These are phyloP conservation scores for Listronotus bonariensis DNA, from an alignment of 1,140 invertebrate genomes.

Conservation along the genomic window DNA sequence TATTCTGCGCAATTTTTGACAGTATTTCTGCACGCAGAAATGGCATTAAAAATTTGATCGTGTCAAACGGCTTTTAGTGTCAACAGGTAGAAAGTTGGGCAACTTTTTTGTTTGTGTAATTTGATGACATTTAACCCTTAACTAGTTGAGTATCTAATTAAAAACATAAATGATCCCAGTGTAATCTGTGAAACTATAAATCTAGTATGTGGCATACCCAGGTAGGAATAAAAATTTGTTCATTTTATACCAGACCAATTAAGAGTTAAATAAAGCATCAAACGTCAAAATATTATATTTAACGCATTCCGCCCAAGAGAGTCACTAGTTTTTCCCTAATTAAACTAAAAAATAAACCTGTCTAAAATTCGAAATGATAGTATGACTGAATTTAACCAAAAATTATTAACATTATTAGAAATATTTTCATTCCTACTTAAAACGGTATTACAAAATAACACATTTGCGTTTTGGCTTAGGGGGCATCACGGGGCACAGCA, in stretches of 20 bases:
- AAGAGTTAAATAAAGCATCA: too few species aligned
- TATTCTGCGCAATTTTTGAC: too few species aligned
- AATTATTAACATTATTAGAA: slow-evolving; percentile 1
- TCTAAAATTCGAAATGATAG: slow-evolving; percentile 6
- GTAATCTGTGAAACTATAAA: too few species aligned
- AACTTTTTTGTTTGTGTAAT: background rate
- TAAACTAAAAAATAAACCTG: slow-evolving; percentile 1
- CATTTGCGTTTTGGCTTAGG: slow-evolving; percentile 81
- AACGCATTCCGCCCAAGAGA: too few species aligned
- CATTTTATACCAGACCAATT: too few species aligned
- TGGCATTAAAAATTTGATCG: too few species aligned
- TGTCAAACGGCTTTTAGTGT: background rate
- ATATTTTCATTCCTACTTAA: slow-evolving; percentile 10
- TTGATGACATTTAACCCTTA: background rate
- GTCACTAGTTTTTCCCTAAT: background rate
- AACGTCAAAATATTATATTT: too few species aligned
- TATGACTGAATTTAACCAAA: background rate
- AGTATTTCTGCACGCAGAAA: too few species aligned
- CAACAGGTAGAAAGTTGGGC: background rate
- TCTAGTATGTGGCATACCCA: too few species aligned
- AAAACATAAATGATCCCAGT: too few species aligned
- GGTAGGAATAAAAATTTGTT: too few species aligned
- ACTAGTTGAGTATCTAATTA: too few species aligned
- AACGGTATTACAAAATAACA: slow-evolving; percentile 69
- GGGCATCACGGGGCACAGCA: slow-evolving; percentile 87